Base-by-base conservation (phyloP, 1,140 invertebrate species). In the Episyrphus balteatus region DNA sequence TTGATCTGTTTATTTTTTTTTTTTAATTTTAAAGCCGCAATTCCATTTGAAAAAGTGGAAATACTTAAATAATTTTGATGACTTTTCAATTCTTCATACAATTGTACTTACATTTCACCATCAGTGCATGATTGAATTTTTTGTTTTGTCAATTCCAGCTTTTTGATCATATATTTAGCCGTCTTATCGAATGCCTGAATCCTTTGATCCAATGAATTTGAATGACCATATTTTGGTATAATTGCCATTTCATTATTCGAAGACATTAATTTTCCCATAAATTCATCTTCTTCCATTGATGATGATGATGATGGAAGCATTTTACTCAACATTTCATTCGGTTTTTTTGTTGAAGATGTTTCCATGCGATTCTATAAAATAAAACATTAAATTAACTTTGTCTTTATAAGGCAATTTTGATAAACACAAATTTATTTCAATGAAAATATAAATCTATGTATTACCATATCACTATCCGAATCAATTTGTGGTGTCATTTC, bases 71-170 rank as follows among this genome's bases (percentile, higher is more conserved):
- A 26, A 5, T 26, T 8, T 3, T 26, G 21, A n/a, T 26, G 8
- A 26, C 21, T 26, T 26, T 26, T 26, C 21, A 5, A 26, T 26
- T 26, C 21, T 5, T 8, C 15, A 5, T 18, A 13, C 40, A n/a
- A 18, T 8, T 36, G 2, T 9, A 46, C 62, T 57, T 58, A 73
- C 84, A 79, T 54, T 71, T 77, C 68, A 39, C 56, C 81, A 51
- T 77, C 78, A 46, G 72, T 72, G 31, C 83, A 76, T 46, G 75
- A 75, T 46, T 76, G 74, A 34, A 86, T 76, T 14, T 81, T 83
- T 54, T 77, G 70, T 51, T 81, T 65, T 71, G 83, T 80, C 30
- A 79, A 69, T 52, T 82, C 79, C 73, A 85, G 75, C 52, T 80
- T 74, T 10, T 75, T 70, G 47, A 81, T 69, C 78, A 84, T 82